These are phyloP conservation scores for Athrips mouffetella DNA, from an alignment of 2,888 invertebrate species.

Conservation along the genomic window DNA sequence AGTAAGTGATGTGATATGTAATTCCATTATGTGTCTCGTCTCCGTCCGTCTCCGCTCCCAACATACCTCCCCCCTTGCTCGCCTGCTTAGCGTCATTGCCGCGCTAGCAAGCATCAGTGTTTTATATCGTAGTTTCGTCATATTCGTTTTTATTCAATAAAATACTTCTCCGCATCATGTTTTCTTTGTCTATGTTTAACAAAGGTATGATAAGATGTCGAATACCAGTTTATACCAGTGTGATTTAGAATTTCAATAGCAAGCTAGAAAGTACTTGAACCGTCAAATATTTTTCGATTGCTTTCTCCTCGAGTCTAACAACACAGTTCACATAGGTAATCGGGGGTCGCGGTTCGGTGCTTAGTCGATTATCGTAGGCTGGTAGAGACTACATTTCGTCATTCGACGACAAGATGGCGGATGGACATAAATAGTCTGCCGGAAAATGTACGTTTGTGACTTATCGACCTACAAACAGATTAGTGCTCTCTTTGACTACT, in stretches of 20 bases:
- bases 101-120: conserved; percentile 61
- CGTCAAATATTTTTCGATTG: background rate
- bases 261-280: background rate
- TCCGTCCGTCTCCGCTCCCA: conserved; percentile 57
- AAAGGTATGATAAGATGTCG: conserved; percentile 27
- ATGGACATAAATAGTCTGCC: conserved; percentile 57
- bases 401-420: conserved; percentile 71
- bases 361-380: conserved; percentile 28
- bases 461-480: conserved; percentile 54
- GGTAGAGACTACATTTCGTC: conserved; percentile 48
- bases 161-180: conserved; percentile 29
- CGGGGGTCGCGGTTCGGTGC: conserved; percentile 20
- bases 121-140: conserved; percentile 49
- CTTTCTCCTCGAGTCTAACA: conserved; percentile 11
- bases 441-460: conserved; percentile 53
- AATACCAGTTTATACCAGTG: too few species aligned
- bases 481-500: conserved; percentile 36
- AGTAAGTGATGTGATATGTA: conserved; percentile 68
- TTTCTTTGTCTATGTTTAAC: background rate
- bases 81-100: conserved; percentile 62
- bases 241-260: conserved; percentile 25
- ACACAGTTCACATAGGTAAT: background rate
- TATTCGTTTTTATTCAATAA: conserved; percentile 63
- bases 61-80: conserved; percentile 53
- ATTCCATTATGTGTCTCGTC: conserved; percentile 73